A percentile compares a stretch with the other conserved stretches of the same genome.
phyloP scores from a whole-genome alignment of 35 echinoderm and acorn worm genomes.

The Strongylocentrotus purpuratus region DNA sequence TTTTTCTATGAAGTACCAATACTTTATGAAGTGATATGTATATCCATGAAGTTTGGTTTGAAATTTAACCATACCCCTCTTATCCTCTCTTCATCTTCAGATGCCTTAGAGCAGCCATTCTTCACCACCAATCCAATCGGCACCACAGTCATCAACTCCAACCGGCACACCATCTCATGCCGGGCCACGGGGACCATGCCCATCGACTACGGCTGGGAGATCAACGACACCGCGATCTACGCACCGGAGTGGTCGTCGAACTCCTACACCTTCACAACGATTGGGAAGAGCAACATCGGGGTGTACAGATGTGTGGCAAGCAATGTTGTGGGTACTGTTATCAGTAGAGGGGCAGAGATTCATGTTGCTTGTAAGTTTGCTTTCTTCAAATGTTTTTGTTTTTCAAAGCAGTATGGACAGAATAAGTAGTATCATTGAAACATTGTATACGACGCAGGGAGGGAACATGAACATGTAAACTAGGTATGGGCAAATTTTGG shows the following conservation, averaged over 20 bases:
- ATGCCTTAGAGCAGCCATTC: not conserved
- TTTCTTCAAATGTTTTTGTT: not conserved
- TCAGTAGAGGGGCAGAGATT: slow-evolving; percentile 5
- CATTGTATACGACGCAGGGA: too few relatives aligned
- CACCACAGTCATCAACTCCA: not conserved
- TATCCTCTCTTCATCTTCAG: not conserved
- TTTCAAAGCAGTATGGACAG: too few relatives aligned
- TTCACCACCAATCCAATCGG: not conserved
- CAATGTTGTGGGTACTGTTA: not conserved
- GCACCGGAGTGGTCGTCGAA: not conserved
- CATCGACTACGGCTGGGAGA: slow-evolving; percentile 29
- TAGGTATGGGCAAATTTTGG: too few relatives aligned
- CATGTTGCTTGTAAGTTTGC: slow-evolving; percentile 4
- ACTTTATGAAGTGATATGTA: too few relatives aligned
- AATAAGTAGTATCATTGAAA: too few relatives aligned
- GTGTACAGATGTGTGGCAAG: not conserved
- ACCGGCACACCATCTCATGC: not conserved
- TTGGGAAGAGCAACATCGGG: not conserved
- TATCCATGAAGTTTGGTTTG: too few relatives aligned
- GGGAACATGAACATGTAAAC: too few relatives aligned
- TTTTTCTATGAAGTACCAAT: too few relatives aligned
- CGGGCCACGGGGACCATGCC: slow-evolving; percentile 7
- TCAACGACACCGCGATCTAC: not conserved
- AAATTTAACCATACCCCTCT: not conserved
- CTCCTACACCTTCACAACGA: not conserved